Evolutionary conservation across 2,888 invertebrate species (phyloP).

Genomic region (Strigamia transsilvanica): DNA sequence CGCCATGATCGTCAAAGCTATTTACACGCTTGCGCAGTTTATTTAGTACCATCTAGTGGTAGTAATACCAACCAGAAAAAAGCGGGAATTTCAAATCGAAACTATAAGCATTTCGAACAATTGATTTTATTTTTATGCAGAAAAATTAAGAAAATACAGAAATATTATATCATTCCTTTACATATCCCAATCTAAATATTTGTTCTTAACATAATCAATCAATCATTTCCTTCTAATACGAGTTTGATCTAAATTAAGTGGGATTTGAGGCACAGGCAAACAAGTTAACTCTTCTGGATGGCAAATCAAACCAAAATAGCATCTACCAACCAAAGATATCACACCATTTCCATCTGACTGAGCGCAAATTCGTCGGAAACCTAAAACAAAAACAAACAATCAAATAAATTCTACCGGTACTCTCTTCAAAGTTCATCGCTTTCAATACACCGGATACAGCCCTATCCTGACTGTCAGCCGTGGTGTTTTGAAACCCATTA

Average conservation of each 20-base stretch:
- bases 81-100: too few species aligned
- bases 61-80: too few species aligned
- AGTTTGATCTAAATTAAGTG: slow-evolving; percentile 22
- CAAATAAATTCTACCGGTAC: not conserved
- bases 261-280: slow-evolving; percentile 18
- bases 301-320: slow-evolving; percentile 8
- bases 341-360: slow-evolving; percentile 52
- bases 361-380: slow-evolving; percentile 22
- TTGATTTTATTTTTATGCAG: too few species aligned
- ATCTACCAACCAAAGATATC: slow-evolving; percentile 30
- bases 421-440: too few species aligned
- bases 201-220: not conserved
- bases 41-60: not conserved
- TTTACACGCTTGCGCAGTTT: not conserved
- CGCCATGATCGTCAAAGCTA: not conserved
- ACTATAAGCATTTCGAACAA: too few species aligned
- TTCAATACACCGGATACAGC: not conserved
- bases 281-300: slow-evolving; percentile 42
- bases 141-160: too few species aligned
- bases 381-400: slow-evolving; percentile 6
- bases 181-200: too few species aligned
- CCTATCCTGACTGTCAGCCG: not conserved
- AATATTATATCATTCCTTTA: too few species aligned
- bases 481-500: too few species aligned
- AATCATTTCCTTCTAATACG: not conserved